Percentiles rank a stretch among this genome's conserved stretches.
These are phyloP conservation scores for Andrena praecox DNA, from an alignment of 2,888 invertebrate genomes.

Conservation along the genomic window DNA sequence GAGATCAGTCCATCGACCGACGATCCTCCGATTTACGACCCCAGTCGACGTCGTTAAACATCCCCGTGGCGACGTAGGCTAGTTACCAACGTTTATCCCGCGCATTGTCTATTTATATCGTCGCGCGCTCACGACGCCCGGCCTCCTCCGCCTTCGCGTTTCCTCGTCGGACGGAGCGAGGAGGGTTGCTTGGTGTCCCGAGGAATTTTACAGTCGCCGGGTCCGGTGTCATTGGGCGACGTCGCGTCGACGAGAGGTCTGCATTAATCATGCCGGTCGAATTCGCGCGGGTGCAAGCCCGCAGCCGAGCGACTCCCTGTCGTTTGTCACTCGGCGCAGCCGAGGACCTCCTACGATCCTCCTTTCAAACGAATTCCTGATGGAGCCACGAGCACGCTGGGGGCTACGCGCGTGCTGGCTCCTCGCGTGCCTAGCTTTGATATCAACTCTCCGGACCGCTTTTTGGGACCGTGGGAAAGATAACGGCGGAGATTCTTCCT, in stretches of 20 bases:
- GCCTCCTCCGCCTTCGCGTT: constrained; percentile 9
- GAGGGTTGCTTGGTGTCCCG: constrained; percentile 47
- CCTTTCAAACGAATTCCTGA: constrained; percentile 56
- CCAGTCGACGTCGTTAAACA: constrained; percentile 71
- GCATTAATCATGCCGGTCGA: constrained; percentile 73
- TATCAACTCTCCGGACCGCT: background rate
- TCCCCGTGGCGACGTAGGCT: constrained; percentile 61
- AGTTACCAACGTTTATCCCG: constrained; percentile 74
- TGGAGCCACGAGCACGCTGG: constrained; percentile 21
- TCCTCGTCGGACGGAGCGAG: constrained; percentile 23
- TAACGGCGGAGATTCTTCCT: constrained; percentile 16
- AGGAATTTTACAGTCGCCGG: constrained; percentile 69
- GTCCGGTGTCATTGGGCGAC: constrained; percentile 72
- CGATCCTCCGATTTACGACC: constrained; percentile 35
- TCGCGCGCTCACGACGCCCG: constrained; percentile 43
- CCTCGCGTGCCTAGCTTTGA: background rate
- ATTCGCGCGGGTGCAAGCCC: constrained; percentile 55
- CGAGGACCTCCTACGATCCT: constrained; percentile 55
- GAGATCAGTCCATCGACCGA: constrained; percentile 28
- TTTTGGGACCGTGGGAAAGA: constrained; percentile 2
- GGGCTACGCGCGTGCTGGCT: constrained; percentile 15
- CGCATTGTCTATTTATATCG: constrained; percentile 80
- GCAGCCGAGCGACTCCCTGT: constrained; percentile 63
- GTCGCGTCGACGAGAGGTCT: constrained; percentile 69
- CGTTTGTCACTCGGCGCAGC: constrained; percentile 72